Base-by-base conservation (phyloP, 2,888 invertebrate genomes). In the Synanthedon vespiformis region DNA sequence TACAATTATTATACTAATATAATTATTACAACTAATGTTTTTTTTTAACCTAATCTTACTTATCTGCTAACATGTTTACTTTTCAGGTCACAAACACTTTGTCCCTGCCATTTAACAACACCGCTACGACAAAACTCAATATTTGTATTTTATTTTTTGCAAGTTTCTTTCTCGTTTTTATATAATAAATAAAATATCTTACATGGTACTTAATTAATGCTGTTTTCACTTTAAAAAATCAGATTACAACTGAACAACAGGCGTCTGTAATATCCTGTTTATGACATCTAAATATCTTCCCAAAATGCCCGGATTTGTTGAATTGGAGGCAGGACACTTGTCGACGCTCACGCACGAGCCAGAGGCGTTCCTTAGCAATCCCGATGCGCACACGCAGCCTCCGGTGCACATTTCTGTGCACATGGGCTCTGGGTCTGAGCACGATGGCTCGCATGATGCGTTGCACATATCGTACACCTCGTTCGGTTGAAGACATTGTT, bases 381-480 rank as follows among this genome's bases (percentile, higher is more conserved):
- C 86, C 0, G 76, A 52, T 0, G 79, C 62, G 61, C 86, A 87
- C 6, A 86, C 58, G 64, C 86, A 87, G 0, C 86, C 86, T 0
- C 77, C 71, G 1, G 64, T 54, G 61, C 86, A 86, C 2, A 74
- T 56, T 51, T 71, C 70, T 1, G 72, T 69, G 64, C 86, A 86
- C n/a, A 84, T 68, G 0, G 86, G 86, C 41, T 74, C 73, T 0
- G 82, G 84, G 40, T 81, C 74, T 0, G 57, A 56, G 58, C 86
- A 87, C 8, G 78, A 70, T 0, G 87, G 77, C 58, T 86, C 77
- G 57, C 86, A 87, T 18, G 61, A 60, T 0, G 69, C 81, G 52
- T 74, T 77, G 60, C 86, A 87, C 0, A 71, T 58, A 60, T 83
- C 82, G 55, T 75, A 86, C 0, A 76, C 76, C 55, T 87, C 87